A percentile compares a stretch with the other conserved stretches of the same genome.
phyloP scores from a whole-genome alignment of 2,888 invertebrate genomes.

The Tenthredo scrophulariae region DNA sequence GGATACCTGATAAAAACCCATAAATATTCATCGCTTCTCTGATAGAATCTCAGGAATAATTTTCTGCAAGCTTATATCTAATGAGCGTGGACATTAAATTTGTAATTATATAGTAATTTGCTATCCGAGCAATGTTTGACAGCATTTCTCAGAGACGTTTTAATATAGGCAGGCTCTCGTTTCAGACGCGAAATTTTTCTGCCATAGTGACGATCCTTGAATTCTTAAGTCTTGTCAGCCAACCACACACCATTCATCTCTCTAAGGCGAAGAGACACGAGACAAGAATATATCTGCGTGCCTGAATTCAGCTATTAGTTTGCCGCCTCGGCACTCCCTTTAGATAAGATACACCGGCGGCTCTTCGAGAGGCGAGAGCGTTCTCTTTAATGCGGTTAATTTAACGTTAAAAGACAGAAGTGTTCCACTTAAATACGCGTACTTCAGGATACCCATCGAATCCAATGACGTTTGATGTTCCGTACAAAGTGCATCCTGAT shows the following conservation, averaged over 20 bases:
- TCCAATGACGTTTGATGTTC: not conserved
- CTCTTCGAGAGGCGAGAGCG: conserved; percentile 6
- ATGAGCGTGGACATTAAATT: not conserved
- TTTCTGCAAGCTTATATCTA: not conserved
- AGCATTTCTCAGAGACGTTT: conserved; percentile 7
- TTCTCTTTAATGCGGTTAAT: conserved; percentile 48
- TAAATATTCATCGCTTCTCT: conserved; percentile 21
- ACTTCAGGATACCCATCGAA: not conserved
- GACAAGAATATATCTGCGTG: conserved; percentile 48
- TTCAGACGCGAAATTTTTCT: not conserved
- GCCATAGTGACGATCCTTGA: conserved; percentile 23
- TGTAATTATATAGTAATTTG: not conserved
- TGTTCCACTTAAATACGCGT: conserved; percentile 42
- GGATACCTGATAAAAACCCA: not conserved
- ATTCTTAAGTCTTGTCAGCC: conserved; percentile 15
- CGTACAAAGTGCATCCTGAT: not conserved
- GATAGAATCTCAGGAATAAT: not conserved
- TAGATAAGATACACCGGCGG: conserved; percentile 43
- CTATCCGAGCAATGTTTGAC: not conserved
- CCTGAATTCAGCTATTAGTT: conserved; percentile 40
- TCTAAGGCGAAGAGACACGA: conserved; percentile 35
- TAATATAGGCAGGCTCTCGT: not conserved
- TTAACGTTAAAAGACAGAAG: conserved; percentile 43
- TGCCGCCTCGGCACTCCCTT: conserved; percentile 45
- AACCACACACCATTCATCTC: conserved; percentile 31